Percentiles rank a stretch among this genome's conserved stretches.
These are phyloP conservation scores for Nesogale talazaci DNA, from an alignment of 2,113 vertebrate genomes.

Conservation along the genomic window DNA sequence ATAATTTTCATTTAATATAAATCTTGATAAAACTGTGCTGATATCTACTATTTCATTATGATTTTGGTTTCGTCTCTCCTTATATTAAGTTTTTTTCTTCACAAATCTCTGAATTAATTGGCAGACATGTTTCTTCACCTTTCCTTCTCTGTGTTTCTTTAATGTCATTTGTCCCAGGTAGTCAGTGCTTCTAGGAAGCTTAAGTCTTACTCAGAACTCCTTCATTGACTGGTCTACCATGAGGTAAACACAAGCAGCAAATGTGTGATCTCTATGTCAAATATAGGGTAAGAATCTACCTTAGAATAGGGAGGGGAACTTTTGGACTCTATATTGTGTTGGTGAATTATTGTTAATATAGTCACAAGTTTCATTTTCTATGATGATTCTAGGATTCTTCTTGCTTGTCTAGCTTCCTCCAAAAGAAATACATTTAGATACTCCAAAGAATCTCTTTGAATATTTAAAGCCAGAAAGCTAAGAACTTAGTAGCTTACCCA, in stretches of 20 bases:
- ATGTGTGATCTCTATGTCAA: not conserved
- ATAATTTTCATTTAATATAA: no score
- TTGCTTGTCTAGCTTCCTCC: not conserved
- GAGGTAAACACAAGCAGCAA: not conserved
- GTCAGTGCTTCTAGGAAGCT: no score
- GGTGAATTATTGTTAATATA: not conserved
- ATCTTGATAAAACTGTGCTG: no score
- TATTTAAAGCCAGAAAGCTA: not conserved
- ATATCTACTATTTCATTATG: no score
- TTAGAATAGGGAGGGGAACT: not conserved
- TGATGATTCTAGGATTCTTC: not conserved
- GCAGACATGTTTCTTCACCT: no score
- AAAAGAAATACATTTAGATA: not conserved
- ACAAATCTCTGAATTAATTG: no score
- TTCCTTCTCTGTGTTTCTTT: no score
- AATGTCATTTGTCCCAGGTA: no score
- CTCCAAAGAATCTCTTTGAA: not conserved
- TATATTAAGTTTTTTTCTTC: no score
- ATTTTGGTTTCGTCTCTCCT: no score
- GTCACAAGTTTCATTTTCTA: not conserved
- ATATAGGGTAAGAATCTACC: not conserved
- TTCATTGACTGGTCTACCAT: no score
- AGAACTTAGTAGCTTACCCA: slow-evolving; percentile 82
- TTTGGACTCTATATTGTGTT: not conserved
- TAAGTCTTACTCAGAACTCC: no score